Evolutionary conservation across 2,888 invertebrate species (phyloP), one percentile per base, ranked within the genome.

Genomic region (Monopis laevigella): DNA sequence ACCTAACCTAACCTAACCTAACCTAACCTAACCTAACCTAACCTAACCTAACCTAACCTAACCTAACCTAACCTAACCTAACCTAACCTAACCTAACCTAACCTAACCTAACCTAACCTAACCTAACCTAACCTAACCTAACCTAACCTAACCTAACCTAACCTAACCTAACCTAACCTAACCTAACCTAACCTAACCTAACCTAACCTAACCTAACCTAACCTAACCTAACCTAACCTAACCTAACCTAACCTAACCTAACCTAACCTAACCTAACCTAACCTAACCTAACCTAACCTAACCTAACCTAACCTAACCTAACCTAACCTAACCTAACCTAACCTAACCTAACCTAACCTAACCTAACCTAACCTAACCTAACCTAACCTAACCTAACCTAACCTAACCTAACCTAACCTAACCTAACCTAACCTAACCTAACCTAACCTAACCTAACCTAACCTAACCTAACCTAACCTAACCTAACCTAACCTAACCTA

Each of bases 401-500:
- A 43, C 39, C 43, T 43, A 40, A 40, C 43, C 40, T 43, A 43
- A 40, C 43, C 43, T 34, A 36, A 36, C 36, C 43, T 34, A 42
- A 42, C 42, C 42, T 39, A 42, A 42, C 42, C 42, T 42, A 42
- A 42, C 42, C 42, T 30, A 30, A 29, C 39, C 39, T 39, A 35
- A 40, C 42, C 39, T 21, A 39, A 29, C 42, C 38, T 30, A 39
- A 39, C 43, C 40, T 35, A 40, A 35, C 43, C 40, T 40, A 43
- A 39, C 43, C 40, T 38, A 42, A 43, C 43, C 43, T 43, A 43
- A 43, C 43, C 39, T 39, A 39, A 40, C 40, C 39, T 39, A 39
- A 39, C 39, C 39, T 39, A 39, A 39, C 39, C 39, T 39, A 39
- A 39, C 39, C 39, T 43, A 46, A 46, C 46, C 46, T 46, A 46